Evolutionary conservation across 2,797 vertebrate genomes (phyloP).

Genomic region (Schizothorax lantsangensis): DNA sequence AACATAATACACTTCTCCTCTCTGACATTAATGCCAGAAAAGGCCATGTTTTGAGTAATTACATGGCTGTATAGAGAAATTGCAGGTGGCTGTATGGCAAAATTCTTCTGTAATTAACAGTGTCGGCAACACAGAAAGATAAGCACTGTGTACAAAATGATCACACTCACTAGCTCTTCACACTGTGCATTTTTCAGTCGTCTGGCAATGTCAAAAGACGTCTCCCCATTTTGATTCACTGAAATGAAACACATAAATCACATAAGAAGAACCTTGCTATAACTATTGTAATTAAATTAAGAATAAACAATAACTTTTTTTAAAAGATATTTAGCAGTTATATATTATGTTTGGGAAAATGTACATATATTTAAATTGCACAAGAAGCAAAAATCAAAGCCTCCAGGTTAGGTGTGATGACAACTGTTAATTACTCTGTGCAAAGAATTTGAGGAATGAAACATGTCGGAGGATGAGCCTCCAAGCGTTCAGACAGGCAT

Average conservation of each 20-base stretch:
- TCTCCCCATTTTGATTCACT: constrained; percentile 90
- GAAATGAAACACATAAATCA: constrained; percentile 47
- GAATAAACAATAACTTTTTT: neutral
- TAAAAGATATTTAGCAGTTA: neutral
- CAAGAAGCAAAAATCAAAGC: constrained; percentile 1
- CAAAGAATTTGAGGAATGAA: neutral
- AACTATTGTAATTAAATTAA: neutral
- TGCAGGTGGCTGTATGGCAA: neutral
- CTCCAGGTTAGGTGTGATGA: neutral
- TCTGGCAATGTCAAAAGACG: constrained; percentile 83
- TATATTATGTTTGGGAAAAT: neutral
- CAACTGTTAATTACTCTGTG: neutral
- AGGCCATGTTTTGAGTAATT: neutral
- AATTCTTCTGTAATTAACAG: neutral
- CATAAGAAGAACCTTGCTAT: neutral
- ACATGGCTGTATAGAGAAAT: neutral
- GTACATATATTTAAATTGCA: neutral
- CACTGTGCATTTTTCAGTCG: constrained; percentile 82
- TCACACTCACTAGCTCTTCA: constrained; percentile 85
- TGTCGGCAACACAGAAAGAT: neutral
- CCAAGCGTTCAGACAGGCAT: neutral
- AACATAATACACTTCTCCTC: neutral
- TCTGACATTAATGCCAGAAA: neutral
- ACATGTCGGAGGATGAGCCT: neutral
- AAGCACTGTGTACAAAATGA: neutral